Evolutionary conservation across 92 coral and sea anemone species (phyloP), one percentile per base, ranked within the genome.

Genomic region (Porites rus): DNA sequence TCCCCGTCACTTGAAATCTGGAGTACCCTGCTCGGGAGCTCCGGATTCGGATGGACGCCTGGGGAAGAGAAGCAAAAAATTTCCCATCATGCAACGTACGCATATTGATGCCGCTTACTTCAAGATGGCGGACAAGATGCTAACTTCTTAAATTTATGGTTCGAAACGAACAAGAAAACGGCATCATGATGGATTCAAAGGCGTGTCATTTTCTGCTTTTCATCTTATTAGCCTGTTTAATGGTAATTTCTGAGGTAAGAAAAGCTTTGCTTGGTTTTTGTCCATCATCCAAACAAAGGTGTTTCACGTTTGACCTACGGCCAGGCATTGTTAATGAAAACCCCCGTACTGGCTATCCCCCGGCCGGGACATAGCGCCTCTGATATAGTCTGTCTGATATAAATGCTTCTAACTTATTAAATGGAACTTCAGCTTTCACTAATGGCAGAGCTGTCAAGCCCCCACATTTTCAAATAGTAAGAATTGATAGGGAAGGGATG

Each of bases 181-280:
- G 10, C 50, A 75, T 38, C 20, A 81, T 81, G 86, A 38, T n/a
- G 13, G 18, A 28, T 19, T 70, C 38, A 25, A 81, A 56, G 16
- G 13, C 19, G 11, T 58, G 24, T 58, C 71, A 18, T 18, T 58
- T 70, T 69, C 77, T 70, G 8, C 22, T 52, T 16, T 51, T 66
- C 51, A 21, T 62, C 64, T 79, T 52, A 8, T 25, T 79, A 56
- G 69, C 69, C 10, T 81, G 18, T 31, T 58, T 81, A 12, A 52
- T 56, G 25, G 54, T 14, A 20, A 18, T 81, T 70, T 69, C 68
- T 81, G 78, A 81, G 86, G 86, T 81, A 81, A 54, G 75, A 69
- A 67, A 9, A 56, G 51, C 13, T n/a, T 79, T 13, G 7, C 18
- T 10, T 65, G 8, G 18, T 25, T 2, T 13, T 52, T 1, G 4